These are phyloP conservation scores for Caenorhabditis briggsae DNA, from an alignment of 1,140 invertebrate genomes.

Conservation along the genomic window DNA sequence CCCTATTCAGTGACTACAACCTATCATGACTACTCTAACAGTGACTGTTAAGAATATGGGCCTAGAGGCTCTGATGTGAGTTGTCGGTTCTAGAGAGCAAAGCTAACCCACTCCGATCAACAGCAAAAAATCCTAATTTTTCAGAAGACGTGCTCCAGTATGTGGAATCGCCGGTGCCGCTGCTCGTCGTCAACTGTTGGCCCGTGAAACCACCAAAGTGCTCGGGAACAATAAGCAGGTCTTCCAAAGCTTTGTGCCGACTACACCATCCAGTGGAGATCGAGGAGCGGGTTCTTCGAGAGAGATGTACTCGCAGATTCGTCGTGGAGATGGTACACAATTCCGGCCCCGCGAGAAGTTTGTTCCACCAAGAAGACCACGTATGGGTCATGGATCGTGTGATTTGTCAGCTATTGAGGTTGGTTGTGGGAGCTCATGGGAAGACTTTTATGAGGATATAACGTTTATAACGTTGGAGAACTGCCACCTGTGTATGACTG, in stretches of 20 bases:
- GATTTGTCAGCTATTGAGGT: constrained; percentile 46
- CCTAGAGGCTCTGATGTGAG: not conserved
- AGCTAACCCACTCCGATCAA: not conserved
- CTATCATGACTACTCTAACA: not conserved
- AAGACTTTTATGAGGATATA: too few species aligned
- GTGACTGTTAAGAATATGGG: not conserved
- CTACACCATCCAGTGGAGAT: not conserved
- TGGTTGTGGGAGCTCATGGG: not conserved
- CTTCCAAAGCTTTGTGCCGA: not conserved
- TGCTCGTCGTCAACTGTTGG: constrained; percentile 17
- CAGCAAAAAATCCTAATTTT: not conserved
- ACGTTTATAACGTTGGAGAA: too few species aligned
- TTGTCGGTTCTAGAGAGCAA: not conserved
- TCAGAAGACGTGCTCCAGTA: constrained; percentile 30
- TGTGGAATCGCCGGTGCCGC: not conserved
- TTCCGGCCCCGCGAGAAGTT: constrained; percentile 1
- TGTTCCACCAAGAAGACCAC: constrained; percentile 31
- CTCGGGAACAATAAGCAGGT: not conserved
- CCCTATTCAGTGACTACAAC: constrained; percentile 3
- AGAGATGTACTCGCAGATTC: constrained; percentile 32
- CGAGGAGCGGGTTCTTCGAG: not conserved
- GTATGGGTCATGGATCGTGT: constrained; percentile 1
- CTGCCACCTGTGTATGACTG: too few species aligned
- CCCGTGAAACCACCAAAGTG: not conserved
- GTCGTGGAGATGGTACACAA: not conserved